phyloP scores from a whole-genome alignment of 1,140 invertebrate species.

The Drosophila teissieri region DNA sequence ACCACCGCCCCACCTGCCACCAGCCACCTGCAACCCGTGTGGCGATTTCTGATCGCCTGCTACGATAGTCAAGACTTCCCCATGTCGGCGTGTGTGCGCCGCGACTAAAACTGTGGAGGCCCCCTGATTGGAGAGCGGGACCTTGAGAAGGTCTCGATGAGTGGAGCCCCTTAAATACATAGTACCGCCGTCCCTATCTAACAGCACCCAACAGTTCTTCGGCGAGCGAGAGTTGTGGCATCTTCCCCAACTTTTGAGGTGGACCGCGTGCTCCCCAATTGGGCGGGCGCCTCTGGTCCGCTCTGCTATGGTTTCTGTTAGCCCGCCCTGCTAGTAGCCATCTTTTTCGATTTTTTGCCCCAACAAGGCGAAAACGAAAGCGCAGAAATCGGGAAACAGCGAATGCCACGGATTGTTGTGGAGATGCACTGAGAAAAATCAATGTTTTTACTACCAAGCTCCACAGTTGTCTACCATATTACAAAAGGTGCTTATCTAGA shows the following conservation, averaged over 20 bases:
- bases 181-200: slow-evolving; percentile 35
- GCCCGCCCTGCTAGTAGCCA: slow-evolving; percentile 82
- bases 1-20: slow-evolving; percentile 10
- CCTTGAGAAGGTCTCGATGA: slow-evolving; percentile 65
- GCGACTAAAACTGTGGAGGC: slow-evolving; percentile 55
- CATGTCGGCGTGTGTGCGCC: slow-evolving; percentile 80
- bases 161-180: slow-evolving; percentile 35
- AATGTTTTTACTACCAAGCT: too few relatives aligned
- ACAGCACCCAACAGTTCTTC: slow-evolving; percentile 1
- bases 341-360: slow-evolving; percentile 82
- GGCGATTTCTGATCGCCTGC: slow-evolving; percentile 63
- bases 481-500: too few relatives aligned
- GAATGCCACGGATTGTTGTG: background rate
- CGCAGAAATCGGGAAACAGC: slow-evolving; percentile 32
- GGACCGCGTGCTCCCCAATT: slow-evolving; percentile 6
- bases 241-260: slow-evolving; percentile 35
- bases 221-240: slow-evolving; percentile 12
- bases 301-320: slow-evolving; percentile 75
- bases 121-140: slow-evolving; percentile 32
- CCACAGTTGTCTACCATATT: too few relatives aligned
- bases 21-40: slow-evolving; percentile 9
- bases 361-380: slow-evolving; percentile 38
- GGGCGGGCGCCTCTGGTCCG: slow-evolving; percentile 19
- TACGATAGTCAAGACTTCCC: slow-evolving; percentile 81
- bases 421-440: slow-evolving; percentile 5